Base-by-base conservation (phyloP, 2,113 vertebrate species). In the Burhinus bistriatus region DNA sequence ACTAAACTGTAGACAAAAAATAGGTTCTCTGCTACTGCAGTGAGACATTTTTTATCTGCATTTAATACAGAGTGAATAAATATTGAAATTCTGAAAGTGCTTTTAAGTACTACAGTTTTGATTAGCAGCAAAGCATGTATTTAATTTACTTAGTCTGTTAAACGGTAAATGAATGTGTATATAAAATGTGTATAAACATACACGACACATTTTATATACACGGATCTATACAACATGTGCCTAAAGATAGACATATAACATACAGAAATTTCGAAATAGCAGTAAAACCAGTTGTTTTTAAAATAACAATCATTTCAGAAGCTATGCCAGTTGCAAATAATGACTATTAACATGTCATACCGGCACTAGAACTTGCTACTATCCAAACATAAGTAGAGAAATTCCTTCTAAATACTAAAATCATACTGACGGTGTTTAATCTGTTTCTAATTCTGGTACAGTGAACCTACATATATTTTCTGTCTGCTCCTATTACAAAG, bases 301-400 rank as follows among this genome's bases (percentile, higher is more conserved):
- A 87, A 85, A 61, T 64, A 85, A 93, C 40, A 94, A 29, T 68
- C 30, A 80, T 89, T 93, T 77, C 89, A 91, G 87, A 95, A 64
- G 45, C 66, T 91, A 79, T 86, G 40, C 64, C 91, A 78, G 64
- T 92, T 95, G 75, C 64, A 97, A 98, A 97, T 96, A 97, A 95
- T 92, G 89, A 91, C 93, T 94, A 92, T 81, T 83, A 92, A 75
- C 22, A 45, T 34, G 42, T 68, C 92, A 95, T 51, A 81, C 45
- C 54, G 88, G 26, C 15, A 83, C 66, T 82, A 95, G 83, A 96
- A 96, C 94, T 84, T 93, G 54, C 64, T 80, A 88, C 55, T 89
- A 96, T 76, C 61, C 78, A 88, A 87, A 76, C 0, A 0, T 40
- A 90, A 66, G 40, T 75, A 90, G 64, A 93, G 55, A 69, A 85